Percentiles rank a stretch among this genome's conserved stretches.
These are phyloP conservation scores for Protonibea diacanthus DNA, from an alignment of 2,797 vertebrate species.

Conservation along the genomic window DNA sequence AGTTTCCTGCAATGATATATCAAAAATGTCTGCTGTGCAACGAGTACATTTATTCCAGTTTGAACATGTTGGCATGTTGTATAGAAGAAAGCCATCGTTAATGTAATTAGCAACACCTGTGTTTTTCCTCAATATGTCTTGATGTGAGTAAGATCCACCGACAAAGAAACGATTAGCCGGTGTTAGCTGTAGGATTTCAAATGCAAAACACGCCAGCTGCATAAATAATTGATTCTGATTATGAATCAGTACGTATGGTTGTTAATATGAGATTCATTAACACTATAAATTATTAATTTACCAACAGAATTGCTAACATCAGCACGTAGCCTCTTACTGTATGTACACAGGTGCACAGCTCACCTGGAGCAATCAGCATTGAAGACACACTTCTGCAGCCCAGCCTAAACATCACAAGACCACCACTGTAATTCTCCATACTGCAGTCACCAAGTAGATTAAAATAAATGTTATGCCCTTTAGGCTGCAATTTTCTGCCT, in stretches of 20 bases:
- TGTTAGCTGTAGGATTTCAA: background rate
- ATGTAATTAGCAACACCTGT: background rate
- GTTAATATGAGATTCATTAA: constrained; percentile 29
- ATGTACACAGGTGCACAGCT: constrained; percentile 20
- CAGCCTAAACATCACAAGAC: constrained; percentile 3
- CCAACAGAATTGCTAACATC: constrained; percentile 10
- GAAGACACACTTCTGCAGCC: background rate
- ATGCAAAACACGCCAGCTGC: constrained; percentile 2
- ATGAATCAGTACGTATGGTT: constrained; percentile 12
- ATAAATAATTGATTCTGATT: background rate
- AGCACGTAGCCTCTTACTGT: background rate
- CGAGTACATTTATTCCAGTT: no score
- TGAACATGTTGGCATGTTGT: background rate
- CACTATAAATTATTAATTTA: constrained; percentile 47
- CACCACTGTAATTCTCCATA: background rate
- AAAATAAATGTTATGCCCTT: constrained; percentile 12
- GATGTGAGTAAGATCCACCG: background rate
- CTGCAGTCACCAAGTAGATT: constrained; percentile 13
- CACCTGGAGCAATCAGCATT: constrained; percentile 41
- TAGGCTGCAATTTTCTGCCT: background rate
- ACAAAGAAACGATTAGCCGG: background rate
- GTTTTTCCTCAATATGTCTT: background rate
- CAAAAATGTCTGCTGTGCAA: no score
- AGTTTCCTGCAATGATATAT: no score
- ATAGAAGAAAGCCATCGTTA: background rate